A percentile compares a stretch with the other conserved stretches of the same genome.
phyloP scores from a whole-genome alignment of 2,797 vertebrate genomes.

The Hapalemur alaotrensis region DNA sequence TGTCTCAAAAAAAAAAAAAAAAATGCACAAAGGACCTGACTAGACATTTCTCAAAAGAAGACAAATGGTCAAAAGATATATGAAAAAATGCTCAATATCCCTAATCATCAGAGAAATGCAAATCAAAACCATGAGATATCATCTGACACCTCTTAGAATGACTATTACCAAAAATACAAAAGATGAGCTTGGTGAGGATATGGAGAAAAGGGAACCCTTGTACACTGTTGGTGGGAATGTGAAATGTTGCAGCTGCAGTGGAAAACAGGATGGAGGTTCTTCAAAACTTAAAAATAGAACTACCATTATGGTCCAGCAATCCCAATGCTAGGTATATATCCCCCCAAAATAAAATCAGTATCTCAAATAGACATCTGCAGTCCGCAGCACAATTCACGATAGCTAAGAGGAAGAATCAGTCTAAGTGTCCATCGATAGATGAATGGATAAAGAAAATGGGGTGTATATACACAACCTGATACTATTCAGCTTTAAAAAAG shows the following conservation, averaged over 20 bases:
- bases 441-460: background rate
- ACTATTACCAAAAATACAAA: background rate
- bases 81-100: background rate
- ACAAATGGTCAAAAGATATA: background rate
- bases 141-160: background rate
- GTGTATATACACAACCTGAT: background rate
- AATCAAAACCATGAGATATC: background rate
- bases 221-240: background rate
- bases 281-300: background rate
- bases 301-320: background rate
- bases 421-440: background rate
- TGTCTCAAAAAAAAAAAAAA: background rate
- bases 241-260: background rate
- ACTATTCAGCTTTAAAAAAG: background rate
- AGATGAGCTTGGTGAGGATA: background rate
- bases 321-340: background rate
- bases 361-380: background rate
- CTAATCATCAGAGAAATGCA: background rate
- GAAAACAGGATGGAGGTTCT: background rate
- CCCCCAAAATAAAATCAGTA: background rate
- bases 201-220: background rate
- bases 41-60: background rate
- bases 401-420: background rate
- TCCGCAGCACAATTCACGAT: background rate
- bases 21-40: background rate